phyloP scores from a whole-genome alignment of 2,113 vertebrate species.

The Anguilla japonica region DNA sequence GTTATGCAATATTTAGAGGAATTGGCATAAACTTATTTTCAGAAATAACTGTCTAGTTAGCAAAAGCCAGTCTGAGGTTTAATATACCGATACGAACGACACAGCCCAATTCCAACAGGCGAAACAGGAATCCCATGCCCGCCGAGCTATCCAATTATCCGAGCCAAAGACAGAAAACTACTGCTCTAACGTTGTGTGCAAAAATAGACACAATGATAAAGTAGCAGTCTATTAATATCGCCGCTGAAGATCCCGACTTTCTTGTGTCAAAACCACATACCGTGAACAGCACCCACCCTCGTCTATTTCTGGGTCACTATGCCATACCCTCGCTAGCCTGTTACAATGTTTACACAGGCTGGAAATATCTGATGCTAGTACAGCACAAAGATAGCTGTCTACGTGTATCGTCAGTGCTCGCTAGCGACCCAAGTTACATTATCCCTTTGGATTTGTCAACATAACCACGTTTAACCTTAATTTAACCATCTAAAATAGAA shows the following conservation, averaged over 20 bases:
- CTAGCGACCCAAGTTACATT: neutral
- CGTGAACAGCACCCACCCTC: constrained; percentile 16
- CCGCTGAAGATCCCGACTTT: neutral
- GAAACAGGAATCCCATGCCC: neutral
- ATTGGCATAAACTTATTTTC: constrained; percentile 31
- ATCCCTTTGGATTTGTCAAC: neutral
- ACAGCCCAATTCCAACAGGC: neutral
- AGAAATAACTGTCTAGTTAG: constrained; percentile 5
- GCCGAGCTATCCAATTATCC: neutral
- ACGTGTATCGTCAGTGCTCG: neutral
- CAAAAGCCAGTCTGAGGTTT: neutral
- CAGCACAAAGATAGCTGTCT: neutral
- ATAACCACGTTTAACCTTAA: neutral
- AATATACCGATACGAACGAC: neutral
- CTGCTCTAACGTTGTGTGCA: neutral
- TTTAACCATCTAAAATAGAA: neutral
- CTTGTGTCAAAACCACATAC: constrained; percentile 17
- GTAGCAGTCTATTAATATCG: constrained; percentile 9
- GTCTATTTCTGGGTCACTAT: constrained; percentile 45
- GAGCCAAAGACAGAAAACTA: neutral
- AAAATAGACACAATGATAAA: neutral
- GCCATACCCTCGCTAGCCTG: constrained; percentile 31
- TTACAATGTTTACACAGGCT: constrained; percentile 29
- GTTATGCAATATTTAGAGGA: constrained; percentile 82
- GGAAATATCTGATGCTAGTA: neutral